These are phyloP conservation scores for Cladorhizidae sp. DNA, from an alignment of 37 sponge, comb jelly and placozoan species.

Conservation along the genomic window DNA sequence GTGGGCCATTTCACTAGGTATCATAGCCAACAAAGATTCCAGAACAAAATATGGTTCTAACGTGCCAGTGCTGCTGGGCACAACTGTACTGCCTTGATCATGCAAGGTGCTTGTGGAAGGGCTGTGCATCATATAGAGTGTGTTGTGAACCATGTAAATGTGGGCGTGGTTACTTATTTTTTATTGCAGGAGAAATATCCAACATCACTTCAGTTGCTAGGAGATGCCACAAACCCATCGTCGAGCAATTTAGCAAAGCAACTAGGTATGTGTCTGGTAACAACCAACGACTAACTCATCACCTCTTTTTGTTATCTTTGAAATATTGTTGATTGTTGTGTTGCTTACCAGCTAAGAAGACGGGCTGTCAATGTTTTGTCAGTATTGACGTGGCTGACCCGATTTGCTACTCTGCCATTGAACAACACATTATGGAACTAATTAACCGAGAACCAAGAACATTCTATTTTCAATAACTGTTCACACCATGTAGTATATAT, in stretches of 20 bases:
- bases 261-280: conserved; percentile 31
- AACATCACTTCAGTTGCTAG: conserved; percentile 36
- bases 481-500: no score
- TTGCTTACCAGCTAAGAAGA: conserved; percentile 36
- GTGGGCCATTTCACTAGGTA: no score
- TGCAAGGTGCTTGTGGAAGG: no score
- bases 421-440: conserved; percentile 36
- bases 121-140: no score
- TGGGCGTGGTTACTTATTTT: no score
- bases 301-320: background rate
- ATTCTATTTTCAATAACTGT: conserved; percentile 27
- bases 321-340: background rate
- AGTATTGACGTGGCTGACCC: conserved; percentile 45
- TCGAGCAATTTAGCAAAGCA: conserved; percentile 43
- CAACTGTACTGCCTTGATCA: no score
- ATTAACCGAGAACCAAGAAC: conserved; percentile 18
- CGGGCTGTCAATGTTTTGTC: conserved; percentile 67
- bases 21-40: no score
- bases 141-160: no score
- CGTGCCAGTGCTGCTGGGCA: no score
- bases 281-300: background rate
- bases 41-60: no score
- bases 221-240: conserved; percentile 19
- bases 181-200: conserved; percentile 36
- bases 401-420: conserved; percentile 7